Percentiles rank a stretch among this genome's conserved stretches.
Conservation (phyloP, 2,797 vertebrate species). For the Craterocephalus amniculus region DNA sequence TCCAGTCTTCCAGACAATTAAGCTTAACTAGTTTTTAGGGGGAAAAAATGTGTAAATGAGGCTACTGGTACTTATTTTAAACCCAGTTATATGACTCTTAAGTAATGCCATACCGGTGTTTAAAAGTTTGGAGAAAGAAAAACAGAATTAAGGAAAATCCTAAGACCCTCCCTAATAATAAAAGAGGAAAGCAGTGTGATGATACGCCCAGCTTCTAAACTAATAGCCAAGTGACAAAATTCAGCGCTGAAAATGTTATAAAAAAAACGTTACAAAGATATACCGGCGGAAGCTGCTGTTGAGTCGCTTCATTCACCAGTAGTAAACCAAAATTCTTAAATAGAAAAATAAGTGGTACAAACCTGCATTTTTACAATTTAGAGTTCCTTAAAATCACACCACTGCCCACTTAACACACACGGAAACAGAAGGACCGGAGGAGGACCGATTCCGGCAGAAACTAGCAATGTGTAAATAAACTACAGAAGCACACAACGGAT, state of each 20-base stretch:
- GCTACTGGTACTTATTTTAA: background rate
- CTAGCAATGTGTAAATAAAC: background rate
- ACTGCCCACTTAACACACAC: conserved; percentile 28
- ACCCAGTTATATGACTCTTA: background rate
- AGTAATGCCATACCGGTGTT: background rate
- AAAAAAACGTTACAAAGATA: background rate
- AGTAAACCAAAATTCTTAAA: background rate
- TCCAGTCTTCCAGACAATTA: no score
- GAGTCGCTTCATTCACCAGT: rapidly evolving
- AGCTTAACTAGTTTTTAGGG: no score
- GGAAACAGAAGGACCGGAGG: conserved; percentile 71
- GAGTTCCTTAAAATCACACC: conserved; percentile 64
- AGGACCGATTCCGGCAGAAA: conserved; percentile 58
- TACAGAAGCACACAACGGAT: rapidly evolving
- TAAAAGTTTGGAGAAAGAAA: background rate
- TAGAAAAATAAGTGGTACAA: conserved; percentile 1
- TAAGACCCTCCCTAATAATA: background rate
- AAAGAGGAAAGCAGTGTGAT: background rate
- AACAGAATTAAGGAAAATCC: background rate
- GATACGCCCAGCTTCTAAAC: background rate
- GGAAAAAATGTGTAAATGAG: no score
- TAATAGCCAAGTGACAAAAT: background rate
- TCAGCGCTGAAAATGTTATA: background rate
- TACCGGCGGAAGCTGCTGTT: rapidly evolving
- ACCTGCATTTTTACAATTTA: conserved; percentile 76